Evolutionary conservation across 1,140 invertebrate genomes (phyloP).

Genomic region (Bombus cullumanus): DNA sequence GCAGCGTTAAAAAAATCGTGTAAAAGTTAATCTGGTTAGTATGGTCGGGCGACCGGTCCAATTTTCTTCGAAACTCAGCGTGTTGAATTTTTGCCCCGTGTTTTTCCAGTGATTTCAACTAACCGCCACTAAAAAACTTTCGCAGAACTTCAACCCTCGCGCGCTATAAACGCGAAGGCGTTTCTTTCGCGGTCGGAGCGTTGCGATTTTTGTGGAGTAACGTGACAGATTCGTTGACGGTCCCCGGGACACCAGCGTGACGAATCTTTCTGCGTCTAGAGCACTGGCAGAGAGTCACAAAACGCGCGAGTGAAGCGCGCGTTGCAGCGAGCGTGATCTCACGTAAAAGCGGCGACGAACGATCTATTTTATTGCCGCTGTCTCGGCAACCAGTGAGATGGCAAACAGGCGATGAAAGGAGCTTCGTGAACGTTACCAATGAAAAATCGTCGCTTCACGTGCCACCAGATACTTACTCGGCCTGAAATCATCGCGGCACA

Average conservation of each 20-base stretch:
- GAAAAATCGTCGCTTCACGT: constrained; percentile 58
- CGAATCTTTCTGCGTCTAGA: constrained; percentile 2
- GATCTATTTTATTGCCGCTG: constrained; percentile 54
- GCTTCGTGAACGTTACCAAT: constrained; percentile 21
- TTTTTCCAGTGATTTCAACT: neutral
- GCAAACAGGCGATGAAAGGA: constrained; percentile 34
- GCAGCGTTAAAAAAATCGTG: no score
- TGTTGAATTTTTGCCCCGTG: neutral
- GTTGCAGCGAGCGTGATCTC: neutral
- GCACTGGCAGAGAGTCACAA: neutral
- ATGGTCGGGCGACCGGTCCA: neutral
- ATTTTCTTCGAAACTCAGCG: neutral
- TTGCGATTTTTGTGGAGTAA: neutral
- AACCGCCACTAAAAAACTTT: neutral
- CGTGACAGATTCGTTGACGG: neutral
- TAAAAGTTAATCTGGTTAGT: neutral
- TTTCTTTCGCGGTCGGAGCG: neutral
- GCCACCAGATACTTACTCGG: constrained; percentile 39
- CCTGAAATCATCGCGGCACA: neutral
- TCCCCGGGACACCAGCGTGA: neutral
- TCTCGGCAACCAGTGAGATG: constrained; percentile 25
- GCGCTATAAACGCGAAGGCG: neutral
- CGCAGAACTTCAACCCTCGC: neutral
- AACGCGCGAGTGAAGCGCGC: neutral
- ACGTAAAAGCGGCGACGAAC: constrained; percentile 13